phyloP scores from a whole-genome alignment of 2,113 vertebrate species.

The Pardalotus punctatus region DNA sequence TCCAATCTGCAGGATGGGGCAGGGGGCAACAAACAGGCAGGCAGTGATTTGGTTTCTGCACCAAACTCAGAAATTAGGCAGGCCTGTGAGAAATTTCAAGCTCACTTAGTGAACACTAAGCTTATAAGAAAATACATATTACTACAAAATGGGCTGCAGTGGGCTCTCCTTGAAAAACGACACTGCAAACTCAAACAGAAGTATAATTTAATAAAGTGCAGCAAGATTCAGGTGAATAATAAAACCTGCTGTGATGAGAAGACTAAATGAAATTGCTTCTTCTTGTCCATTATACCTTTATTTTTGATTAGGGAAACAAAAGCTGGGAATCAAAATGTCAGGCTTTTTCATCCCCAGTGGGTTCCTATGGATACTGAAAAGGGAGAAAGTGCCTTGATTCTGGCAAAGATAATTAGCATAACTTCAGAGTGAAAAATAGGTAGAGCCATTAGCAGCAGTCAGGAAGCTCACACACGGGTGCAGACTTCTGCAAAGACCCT shows the following conservation, averaged over 20 bases:
- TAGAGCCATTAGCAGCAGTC: neutral
- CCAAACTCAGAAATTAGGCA: neutral
- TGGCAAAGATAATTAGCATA: conserved; percentile 25
- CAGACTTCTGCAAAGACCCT: neutral
- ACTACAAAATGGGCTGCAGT: neutral
- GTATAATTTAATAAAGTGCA: conserved; percentile 48
- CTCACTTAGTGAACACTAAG: neutral
- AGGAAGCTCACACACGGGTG: neutral
- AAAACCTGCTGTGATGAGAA: conserved; percentile 6
- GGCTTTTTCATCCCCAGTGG: neutral
- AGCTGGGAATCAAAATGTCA: conserved; percentile 26
- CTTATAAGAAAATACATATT: neutral
- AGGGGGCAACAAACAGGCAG: neutral
- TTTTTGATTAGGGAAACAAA: conserved; percentile 54
- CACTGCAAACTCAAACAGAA: conserved; percentile 16
- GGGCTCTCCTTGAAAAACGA: neutral
- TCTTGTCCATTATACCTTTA: conserved; percentile 5
- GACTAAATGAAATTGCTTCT: conserved; percentile 13
- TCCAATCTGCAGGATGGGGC: neutral
- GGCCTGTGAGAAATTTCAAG: neutral
- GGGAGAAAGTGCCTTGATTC: neutral
- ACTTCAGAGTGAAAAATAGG: neutral
- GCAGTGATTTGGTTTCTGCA: neutral
- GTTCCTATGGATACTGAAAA: conserved; percentile 40
- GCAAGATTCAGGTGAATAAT: neutral